A percentile compares a stretch with the other conserved stretches of the same genome.
phyloP scores from a whole-genome alignment of 2,113 vertebrate genomes.

The Cebus imitator region DNA sequence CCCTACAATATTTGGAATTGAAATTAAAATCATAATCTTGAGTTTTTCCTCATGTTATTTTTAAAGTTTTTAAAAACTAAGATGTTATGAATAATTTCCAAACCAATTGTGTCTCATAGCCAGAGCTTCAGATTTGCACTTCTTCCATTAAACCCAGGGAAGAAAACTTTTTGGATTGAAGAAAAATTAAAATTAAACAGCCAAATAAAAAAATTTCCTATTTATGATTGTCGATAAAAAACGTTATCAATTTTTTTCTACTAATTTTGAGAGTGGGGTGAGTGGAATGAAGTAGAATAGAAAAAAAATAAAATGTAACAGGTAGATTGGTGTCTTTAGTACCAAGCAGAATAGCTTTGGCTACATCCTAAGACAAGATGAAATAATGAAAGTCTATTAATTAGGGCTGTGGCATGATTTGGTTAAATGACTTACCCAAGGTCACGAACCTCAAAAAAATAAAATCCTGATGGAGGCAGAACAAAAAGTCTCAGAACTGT shows the following conservation, averaged over 20 bases:
- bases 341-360: background rate
- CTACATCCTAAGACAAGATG: background rate
- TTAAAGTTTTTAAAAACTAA: background rate
- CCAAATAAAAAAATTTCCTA: background rate
- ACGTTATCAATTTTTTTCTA: background rate
- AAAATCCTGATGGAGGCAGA: background rate
- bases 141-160: background rate
- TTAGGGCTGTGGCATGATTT: background rate
- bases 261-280: background rate
- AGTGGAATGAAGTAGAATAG: background rate
- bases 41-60: background rate
- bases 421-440: background rate
- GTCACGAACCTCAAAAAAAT: background rate
- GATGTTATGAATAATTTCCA: background rate
- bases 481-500: background rate
- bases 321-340: background rate
- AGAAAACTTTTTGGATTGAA: background rate
- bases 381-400: background rate
- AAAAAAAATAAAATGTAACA: background rate
- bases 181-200: background rate
- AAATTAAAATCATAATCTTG: constrained; percentile 3
- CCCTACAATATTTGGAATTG: background rate
- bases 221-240: background rate
- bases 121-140: background rate
- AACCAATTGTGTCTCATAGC: background rate